These are phyloP conservation scores for Penelope pileata DNA, from an alignment of 2,113 vertebrate species.

Conservation along the genomic window DNA sequence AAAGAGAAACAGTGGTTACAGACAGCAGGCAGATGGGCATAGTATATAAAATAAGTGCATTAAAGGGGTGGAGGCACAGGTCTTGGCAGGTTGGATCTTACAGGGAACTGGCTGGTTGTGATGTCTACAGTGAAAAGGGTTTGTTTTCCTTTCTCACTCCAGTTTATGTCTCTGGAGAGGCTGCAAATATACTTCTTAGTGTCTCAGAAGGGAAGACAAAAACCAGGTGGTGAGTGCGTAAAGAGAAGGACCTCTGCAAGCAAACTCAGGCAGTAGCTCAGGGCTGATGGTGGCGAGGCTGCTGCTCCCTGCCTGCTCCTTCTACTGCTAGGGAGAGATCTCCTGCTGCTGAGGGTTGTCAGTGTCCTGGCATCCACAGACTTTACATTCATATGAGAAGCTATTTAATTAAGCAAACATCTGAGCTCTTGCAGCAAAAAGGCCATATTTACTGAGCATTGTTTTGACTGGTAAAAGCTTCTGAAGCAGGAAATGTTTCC, in stretches of 20 bases:
- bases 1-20: neutral
- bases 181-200: neutral
- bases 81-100: neutral
- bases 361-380: neutral
- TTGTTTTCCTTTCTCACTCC: neutral
- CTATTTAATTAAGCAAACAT: constrained; percentile 49
- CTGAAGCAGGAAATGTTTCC: constrained; percentile 19
- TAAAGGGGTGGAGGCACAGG: neutral
- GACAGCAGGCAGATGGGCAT: neutral
- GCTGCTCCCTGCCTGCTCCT: neutral
- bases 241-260: neutral
- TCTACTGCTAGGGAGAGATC: neutral
- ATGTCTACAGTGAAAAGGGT: neutral
- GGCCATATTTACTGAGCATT: constrained; percentile 50
- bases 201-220: neutral
- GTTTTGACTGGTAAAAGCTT: constrained; percentile 59
- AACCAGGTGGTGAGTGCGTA: neutral
- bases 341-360: neutral
- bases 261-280: neutral
- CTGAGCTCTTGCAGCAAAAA: constrained; percentile 31
- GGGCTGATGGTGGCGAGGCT: neutral
- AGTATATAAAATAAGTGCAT: neutral
- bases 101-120: neutral
- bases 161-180: neutral
- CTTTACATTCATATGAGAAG: neutral